Conservation (phyloP, 2,888 invertebrate genomes). For the Eutolmus rufibarbis region DNA sequence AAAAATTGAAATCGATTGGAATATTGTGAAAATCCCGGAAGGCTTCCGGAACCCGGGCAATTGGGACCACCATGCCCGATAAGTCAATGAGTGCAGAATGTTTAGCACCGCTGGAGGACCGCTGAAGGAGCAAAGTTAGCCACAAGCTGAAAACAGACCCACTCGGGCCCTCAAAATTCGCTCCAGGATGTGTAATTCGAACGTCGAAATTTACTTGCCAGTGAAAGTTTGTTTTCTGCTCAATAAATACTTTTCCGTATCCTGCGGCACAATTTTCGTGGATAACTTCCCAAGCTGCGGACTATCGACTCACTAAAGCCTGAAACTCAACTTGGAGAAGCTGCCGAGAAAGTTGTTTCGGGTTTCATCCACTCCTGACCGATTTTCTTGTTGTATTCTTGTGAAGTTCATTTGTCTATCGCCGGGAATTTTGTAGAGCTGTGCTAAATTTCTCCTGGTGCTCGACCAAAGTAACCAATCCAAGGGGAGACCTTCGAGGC, state of each 20-base stretch:
- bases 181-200: constrained; percentile 29
- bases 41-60: not conserved
- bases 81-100: constrained; percentile 12
- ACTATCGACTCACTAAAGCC: constrained; percentile 3
- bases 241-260: constrained; percentile 19
- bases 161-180: not conserved
- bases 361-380: not conserved
- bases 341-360: not conserved
- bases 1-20: not conserved
- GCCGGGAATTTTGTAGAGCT: not conserved
- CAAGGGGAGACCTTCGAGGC: not conserved
- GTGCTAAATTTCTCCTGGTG: not conserved
- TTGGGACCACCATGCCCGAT: not conserved
- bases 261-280: not conserved
- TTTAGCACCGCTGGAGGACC: not conserved
- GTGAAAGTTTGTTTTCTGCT: constrained; percentile 21
- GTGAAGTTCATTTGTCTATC: not conserved
- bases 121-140: not conserved
- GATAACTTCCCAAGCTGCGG: not conserved
- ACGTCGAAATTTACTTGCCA: not conserved
- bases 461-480: not conserved
- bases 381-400: constrained; percentile 1
- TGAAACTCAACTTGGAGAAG: not conserved
- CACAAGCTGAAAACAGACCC: not conserved
- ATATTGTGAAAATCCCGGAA: not conserved